Conservation (phyloP, 2,113 vertebrate species). For the Gopherus flavomarginatus region DNA sequence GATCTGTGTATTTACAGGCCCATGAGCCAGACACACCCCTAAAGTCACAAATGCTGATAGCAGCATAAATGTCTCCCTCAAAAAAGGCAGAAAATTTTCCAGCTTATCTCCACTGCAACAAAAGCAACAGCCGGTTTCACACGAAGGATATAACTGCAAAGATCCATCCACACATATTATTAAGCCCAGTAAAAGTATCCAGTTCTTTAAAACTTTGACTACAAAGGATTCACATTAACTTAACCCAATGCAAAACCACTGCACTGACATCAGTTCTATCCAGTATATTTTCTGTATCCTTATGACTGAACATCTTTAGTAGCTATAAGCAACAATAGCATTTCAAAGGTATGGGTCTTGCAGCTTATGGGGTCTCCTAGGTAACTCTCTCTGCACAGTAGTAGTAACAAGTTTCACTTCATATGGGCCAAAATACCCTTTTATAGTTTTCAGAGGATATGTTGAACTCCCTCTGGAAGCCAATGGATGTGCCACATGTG, state of each 20-base stretch:
- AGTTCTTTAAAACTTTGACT: conserved; percentile 1
- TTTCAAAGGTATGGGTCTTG: not conserved
- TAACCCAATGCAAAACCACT: not conserved
- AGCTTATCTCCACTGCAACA: not conserved
- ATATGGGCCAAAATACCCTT: not conserved
- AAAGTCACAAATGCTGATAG: conserved; percentile 3
- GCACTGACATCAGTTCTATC: not conserved
- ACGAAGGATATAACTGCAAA: not conserved
- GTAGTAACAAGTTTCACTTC: not conserved
- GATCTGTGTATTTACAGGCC: not conserved
- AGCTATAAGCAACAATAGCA: not conserved
- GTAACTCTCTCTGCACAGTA: not conserved
- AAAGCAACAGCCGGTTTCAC: not conserved
- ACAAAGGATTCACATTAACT: not conserved
- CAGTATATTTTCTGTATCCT: conserved; percentile 24
- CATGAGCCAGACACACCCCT: not conserved
- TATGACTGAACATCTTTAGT: not conserved
- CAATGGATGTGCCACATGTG: no score
- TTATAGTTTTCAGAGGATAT: not conserved
- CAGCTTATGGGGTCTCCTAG: not conserved
- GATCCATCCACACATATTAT: conserved; percentile 9
- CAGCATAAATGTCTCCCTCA: not conserved
- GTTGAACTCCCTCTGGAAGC: not conserved
- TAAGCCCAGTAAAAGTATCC: not conserved
- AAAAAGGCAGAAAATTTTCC: conserved; percentile 6